phyloP scores from a whole-genome alignment of 1,140 invertebrate species.

The Macrostomum lignano region DNA sequence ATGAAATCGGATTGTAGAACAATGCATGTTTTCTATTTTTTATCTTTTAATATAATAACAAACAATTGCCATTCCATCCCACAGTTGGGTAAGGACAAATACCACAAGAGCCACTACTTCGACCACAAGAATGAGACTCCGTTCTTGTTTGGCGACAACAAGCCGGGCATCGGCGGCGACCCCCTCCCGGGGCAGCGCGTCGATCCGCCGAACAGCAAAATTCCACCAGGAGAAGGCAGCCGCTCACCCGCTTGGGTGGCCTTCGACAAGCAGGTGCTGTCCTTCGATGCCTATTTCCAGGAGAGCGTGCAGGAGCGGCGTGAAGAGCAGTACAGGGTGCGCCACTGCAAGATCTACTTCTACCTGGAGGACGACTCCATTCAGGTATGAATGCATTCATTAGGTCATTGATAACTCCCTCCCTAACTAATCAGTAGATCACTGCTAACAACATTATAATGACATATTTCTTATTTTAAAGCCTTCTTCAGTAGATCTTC shows the following conservation, averaged over 20 bases:
- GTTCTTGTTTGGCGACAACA: constrained; percentile 16
- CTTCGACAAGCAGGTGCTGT: constrained; percentile 39
- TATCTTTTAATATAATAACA: constrained; percentile 5
- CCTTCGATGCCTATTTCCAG: constrained; percentile 20
- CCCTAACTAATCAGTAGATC: too few relatives aligned
- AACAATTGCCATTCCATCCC: background rate
- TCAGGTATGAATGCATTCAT: too few relatives aligned
- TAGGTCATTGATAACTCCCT: too few relatives aligned
- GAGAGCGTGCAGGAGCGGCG: constrained; percentile 24
- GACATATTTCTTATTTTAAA: too few relatives aligned
- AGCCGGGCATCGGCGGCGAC: constrained; percentile 26
- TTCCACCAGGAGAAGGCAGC: constrained; percentile 32
- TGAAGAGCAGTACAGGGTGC: constrained; percentile 24
- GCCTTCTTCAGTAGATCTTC: too few relatives aligned
- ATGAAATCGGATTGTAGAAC: too few relatives aligned
- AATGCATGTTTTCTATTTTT: too few relatives aligned
- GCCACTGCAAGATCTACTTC: constrained; percentile 26
- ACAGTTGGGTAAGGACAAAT: constrained; percentile 24
- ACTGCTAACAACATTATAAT: too few relatives aligned
- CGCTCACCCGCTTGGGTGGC: constrained; percentile 50
- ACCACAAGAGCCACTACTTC: constrained; percentile 27
- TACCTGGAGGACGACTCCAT: constrained; percentile 28
- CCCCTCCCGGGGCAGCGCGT: constrained; percentile 16
- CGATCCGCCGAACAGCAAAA: constrained; percentile 13
- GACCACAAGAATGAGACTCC: constrained; percentile 19